Evolutionary conservation across 1,140 invertebrate genomes (phyloP).

Genomic region (Brachionus plicatilis): DNA sequence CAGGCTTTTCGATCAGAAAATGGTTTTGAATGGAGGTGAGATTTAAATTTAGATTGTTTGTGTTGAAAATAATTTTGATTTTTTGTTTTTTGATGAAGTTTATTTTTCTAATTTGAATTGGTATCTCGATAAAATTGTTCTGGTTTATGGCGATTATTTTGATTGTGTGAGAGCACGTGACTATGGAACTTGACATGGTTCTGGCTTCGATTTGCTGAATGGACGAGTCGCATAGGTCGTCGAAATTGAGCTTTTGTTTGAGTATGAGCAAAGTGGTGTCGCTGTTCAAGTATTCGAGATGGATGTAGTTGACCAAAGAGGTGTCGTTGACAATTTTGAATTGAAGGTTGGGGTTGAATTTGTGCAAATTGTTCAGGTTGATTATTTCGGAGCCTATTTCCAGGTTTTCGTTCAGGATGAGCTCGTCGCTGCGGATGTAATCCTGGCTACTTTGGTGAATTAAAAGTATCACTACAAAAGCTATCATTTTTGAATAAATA

Average conservation of each 20-base stretch:
- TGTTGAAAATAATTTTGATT: background rate
- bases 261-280: background rate
- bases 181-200: background rate
- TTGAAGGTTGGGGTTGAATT: background rate
- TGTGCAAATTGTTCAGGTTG: background rate
- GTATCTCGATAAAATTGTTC: slow-evolving; percentile 37
- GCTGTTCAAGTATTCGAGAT: background rate
- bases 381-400: slow-evolving; percentile 34
- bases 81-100: slow-evolving; percentile 1
- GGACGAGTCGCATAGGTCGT: background rate
- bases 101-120: slow-evolving; percentile 31
- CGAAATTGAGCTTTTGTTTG: background rate
- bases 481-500: background rate
- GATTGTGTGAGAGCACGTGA: slow-evolving; percentile 9
- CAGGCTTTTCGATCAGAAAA: background rate
- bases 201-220: background rate
- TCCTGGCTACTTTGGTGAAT: background rate
- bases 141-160: slow-evolving; percentile 21
- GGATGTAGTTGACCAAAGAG: background rate
- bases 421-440: background rate
- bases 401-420: background rate
- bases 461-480: background rate
- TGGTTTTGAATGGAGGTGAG: background rate
- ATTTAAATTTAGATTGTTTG: background rate
- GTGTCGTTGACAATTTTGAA: slow-evolving; percentile 29